phyloP scores from a whole-genome alignment of 2,113 vertebrate species.

The Megatriorchis doriae region DNA sequence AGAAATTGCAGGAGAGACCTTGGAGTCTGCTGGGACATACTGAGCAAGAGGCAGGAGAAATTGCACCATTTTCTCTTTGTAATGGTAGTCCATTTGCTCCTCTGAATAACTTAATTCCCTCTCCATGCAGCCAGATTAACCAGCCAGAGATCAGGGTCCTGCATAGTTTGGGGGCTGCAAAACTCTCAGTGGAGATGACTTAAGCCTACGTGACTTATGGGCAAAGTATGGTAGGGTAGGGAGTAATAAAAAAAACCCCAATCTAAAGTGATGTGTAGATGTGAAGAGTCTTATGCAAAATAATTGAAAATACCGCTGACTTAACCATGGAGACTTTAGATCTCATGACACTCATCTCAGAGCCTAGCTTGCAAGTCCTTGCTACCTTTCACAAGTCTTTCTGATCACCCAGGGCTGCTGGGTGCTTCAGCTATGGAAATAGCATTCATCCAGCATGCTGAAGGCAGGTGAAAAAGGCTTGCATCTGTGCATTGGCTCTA shows the following conservation, averaged over 20 bases:
- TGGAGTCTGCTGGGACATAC: not conserved
- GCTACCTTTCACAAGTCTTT: too few species aligned
- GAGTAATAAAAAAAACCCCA: accelerated
- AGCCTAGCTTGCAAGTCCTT: not conserved
- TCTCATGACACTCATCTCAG: accelerated
- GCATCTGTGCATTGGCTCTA: not conserved
- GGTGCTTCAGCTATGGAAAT: not conserved
- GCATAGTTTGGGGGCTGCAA: not conserved
- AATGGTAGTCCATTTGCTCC: not conserved
- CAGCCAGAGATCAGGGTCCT: not conserved
- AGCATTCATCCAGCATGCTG: accelerated
- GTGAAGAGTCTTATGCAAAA: not conserved
- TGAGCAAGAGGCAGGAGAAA: not conserved
- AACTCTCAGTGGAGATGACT: not conserved
- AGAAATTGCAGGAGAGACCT: not conserved
- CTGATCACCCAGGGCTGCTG: not conserved
- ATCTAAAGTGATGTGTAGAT: not conserved
- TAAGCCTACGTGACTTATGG: not conserved
- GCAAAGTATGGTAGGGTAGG: not conserved
- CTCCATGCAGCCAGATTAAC: not conserved
- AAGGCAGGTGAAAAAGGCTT: not conserved
- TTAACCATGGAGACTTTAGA: not conserved
- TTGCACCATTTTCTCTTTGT: not conserved
- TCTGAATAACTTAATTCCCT: not conserved
- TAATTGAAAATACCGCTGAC: accelerated